Base-by-base conservation (phyloP, 2,888 invertebrate species). In the Amphipyra tragopoginis region DNA sequence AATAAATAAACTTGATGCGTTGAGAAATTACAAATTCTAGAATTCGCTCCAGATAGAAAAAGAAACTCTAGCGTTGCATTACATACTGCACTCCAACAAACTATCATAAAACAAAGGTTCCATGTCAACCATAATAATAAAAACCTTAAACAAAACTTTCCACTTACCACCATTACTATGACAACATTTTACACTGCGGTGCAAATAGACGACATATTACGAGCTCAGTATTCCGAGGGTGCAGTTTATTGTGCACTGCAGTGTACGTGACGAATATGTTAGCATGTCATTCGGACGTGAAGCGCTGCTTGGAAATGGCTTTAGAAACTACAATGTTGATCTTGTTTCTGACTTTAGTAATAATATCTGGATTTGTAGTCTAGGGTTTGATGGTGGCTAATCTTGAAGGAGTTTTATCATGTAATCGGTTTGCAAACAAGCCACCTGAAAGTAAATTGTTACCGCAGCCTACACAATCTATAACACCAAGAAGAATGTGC, bases 211-310 rank as follows among this genome's bases (percentile, higher is more conserved):
- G 39, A 51, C 53, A 21, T 56, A 56, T 40, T 47, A 75, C 69
- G 47, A 69, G 60, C 47, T 69, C 50, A n/a, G 71, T 62, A 69
- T 75, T 49, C 42, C 43, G 50, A 71, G 58, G 42, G 49, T 75
- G 73, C 73, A 79, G 54, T 79, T 72, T 79, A 75, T 72, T 65
- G 64, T 79, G 65, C 44, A 72, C 47, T 62, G 64, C 61, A 76
- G 59, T 79, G 74, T 77, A 79, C 80, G 80, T 75, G 75, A 65
- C 69, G 59, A 63, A 59, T 64, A 68, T 44, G 69, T 72, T 68
- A 72, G 74, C 64, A 56, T 79, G 58, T 55, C 58, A 44, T 72
- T 76, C 49, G 58, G 73, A 72, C 58, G 72, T 72, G 66, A 49
- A 65, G n/a, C 26, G 29, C 29, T 29, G 29, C 4, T 38, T 57